Conservation (phyloP, 2,113 vertebrate genomes). For the Fulica atra region DNA sequence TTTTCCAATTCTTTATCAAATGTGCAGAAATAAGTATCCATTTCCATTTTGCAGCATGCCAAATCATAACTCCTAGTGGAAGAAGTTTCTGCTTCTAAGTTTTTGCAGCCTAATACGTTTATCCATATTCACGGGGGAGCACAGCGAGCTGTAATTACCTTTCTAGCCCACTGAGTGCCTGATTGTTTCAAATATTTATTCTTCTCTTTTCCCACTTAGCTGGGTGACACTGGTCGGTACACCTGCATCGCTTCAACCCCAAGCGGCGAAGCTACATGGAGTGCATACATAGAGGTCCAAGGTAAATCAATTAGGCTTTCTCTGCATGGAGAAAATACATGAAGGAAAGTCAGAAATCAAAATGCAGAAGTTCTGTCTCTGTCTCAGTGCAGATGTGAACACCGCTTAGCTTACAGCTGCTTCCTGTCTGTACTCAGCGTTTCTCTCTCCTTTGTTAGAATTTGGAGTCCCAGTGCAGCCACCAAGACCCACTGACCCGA, state of each 20-base stretch:
- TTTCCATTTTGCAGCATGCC: neutral
- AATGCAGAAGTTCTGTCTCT: neutral
- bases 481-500: conserved; percentile 94
- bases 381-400: neutral
- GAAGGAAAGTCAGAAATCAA: neutral
- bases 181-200: conserved; percentile 65
- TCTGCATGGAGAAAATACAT: neutral
- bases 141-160: conserved; percentile 57
- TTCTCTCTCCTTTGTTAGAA: conserved; percentile 76
- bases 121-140: conserved; percentile 38
- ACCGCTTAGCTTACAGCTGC: neutral
- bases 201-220: conserved; percentile 72
- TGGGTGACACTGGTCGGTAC: conserved; percentile 93
- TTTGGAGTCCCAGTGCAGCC: conserved; percentile 93
- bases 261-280: conserved; percentile 96
- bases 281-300: conserved; percentile 93
- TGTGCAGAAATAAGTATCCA: neutral
- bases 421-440: neutral
- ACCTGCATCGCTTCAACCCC: conserved; percentile 94
- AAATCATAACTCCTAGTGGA: neutral
- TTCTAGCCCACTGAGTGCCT: conserved; percentile 57
- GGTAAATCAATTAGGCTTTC: conserved; percentile 74
- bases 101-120: neutral
- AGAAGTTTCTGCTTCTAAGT: neutral
- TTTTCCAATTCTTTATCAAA: neutral